A percentile compares a stretch with the other conserved stretches of the same genome.
phyloP scores from a whole-genome alignment of 2,113 vertebrate genomes.

The Alces alces region DNA sequence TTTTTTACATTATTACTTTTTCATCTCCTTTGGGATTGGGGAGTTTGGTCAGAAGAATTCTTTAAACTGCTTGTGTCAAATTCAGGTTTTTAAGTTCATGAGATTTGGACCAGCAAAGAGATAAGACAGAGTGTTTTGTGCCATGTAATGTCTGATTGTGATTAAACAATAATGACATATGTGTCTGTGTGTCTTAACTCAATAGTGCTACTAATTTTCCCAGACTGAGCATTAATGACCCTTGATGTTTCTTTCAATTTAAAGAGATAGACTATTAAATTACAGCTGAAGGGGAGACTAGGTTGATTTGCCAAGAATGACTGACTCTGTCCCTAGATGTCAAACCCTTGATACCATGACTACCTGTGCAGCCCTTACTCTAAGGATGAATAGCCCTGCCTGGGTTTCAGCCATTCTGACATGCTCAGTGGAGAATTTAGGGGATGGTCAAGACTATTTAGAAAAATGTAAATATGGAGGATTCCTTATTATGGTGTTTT shows the following conservation, averaged over 20 bases:
- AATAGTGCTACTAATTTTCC: background rate
- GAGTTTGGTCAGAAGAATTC: background rate
- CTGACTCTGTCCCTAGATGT: background rate
- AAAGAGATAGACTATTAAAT: background rate
- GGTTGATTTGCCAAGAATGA: background rate
- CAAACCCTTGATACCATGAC: background rate
- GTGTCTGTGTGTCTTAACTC: background rate
- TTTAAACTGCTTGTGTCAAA: background rate
- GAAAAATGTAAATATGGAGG: background rate
- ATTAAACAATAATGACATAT: background rate
- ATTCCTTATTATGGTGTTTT: background rate
- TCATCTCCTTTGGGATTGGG: conserved; percentile 30
- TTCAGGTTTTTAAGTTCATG: background rate
- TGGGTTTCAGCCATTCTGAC: background rate
- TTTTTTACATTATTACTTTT: conserved; percentile 47
- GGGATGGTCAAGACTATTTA: background rate
- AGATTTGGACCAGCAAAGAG: background rate
- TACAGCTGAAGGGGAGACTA: background rate
- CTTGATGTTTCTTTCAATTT: background rate
- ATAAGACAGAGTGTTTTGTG: background rate
- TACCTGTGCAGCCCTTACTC: background rate
- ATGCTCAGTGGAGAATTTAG: background rate
- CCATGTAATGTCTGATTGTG: conserved; percentile 40
- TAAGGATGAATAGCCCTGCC: background rate
- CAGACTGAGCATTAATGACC: background rate